Evolutionary conservation across 2,113 vertebrate genomes (phyloP), one percentile per base, ranked within the genome.

Genomic region (Xiphophorus hellerii): DNA sequence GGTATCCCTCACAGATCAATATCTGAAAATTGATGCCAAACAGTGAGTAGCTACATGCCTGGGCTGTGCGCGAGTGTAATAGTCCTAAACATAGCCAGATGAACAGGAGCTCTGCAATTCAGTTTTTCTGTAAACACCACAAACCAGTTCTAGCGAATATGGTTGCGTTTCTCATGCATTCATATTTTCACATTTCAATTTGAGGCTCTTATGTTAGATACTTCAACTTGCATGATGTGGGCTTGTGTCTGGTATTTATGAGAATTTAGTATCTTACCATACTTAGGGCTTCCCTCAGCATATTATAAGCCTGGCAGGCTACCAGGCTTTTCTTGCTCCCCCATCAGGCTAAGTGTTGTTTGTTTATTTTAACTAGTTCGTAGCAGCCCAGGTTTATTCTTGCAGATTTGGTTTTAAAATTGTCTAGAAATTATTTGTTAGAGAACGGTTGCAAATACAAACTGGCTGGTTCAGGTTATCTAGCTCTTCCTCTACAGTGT

Each of bases 1-100:
- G 90, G 87, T 90, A 92, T 75, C 81, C 67, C 74, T 51, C 80
- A 82, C 76, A 84, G 81, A 93, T 93, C 90, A 80, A 94, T 94
- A 93, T 90, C 87, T 68, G 82, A 89, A 84, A 87, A 90, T 83
- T 84, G 88, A 87, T 90, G 89, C 71, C 86, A 79, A 85, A 82
- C 69, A 74, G 72, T 81, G 73, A 76, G 73, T 35, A 63, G 70
- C 27, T 61, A 62, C 71, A 76, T 76, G 76, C 77, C 48, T 71
- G 29, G 67, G 37, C 25, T 25, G 61, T 20, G 15, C 58, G 28
- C 5, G 11, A 14, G 69, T 64, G 67, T 12, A 64, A 37, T 33
- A 15, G 54, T 17, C 29, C 28, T 39, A 22, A 29, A 58, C 62
- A 68, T 65, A 77, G 81, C 35, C 58, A 71, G 66, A n/a, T 76